Evolutionary conservation across 2,797 vertebrate genomes (phyloP), one percentile per base, ranked within the genome.

Genomic region (Hemibagrus guttatus): DNA sequence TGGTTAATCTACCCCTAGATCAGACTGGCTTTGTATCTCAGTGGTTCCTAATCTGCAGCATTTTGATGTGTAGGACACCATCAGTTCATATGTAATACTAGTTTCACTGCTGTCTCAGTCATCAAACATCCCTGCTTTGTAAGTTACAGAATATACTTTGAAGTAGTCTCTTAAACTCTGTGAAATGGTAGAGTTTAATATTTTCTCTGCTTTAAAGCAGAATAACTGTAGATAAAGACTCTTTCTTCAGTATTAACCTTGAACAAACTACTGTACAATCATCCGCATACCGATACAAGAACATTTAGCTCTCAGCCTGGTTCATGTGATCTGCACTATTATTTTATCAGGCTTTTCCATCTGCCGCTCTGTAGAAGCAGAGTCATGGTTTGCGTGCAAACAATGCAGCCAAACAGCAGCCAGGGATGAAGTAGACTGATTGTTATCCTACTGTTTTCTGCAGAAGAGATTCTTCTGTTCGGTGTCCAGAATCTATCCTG

Each of bases 311-410:
- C 13, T 80, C 54, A 61, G 76, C 9, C 61, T 87, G 56, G 21
- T 83, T 69, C 59, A 90, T 88, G 69, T 85, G 54, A 87, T 66
- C 42, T 69, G 58, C 74, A 52, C 64, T 82, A n/a, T 80, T 39
- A 21, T 42, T 74, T 87, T 89, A 90, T 91, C 91, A 86, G 74
- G 54, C 42, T 28, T 86, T 69, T 83, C 81, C 84, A 89, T 91
- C 86, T 89, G 85, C 76, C 63, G 71, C 49, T 69, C 54, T 71
- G 54, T 49, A 81, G 69, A 89, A 46, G 83, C 72, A 81, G 74
- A 81, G 80, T 86, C 68, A 56, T 84, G 89, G 84, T 80, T 90
- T 83, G 86, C 87, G 69, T 89, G 88, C 86, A 90, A 87, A 58
- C 80, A 31, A 71, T 39, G 58, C 26, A 72, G 86, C 31, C 58